Percentiles rank a stretch among this genome's conserved stretches.
Evolutionary conservation across 2,113 vertebrate species (phyloP).

Genomic region (Ardeotis arabs): DNA sequence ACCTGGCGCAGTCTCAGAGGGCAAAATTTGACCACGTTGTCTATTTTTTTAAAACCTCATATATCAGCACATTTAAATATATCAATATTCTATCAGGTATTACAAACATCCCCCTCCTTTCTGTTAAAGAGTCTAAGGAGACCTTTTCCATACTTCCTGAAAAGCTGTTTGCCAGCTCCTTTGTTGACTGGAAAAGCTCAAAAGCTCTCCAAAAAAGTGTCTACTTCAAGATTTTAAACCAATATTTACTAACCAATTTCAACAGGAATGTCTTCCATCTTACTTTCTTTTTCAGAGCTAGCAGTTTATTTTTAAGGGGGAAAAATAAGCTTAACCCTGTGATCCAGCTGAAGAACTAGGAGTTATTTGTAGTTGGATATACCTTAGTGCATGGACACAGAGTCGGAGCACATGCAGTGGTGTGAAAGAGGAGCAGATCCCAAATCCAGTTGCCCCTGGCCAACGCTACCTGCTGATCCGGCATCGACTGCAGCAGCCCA

Average conservation of each 20-base stretch:
- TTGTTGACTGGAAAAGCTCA: not conserved
- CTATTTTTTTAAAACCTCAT: not conserved
- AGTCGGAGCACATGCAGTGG: not conserved
- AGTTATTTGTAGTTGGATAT: not conserved
- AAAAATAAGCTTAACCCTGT: not conserved
- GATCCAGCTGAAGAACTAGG: not conserved
- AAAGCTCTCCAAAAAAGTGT: not conserved
- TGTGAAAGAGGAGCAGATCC: not conserved
- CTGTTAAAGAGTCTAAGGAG: not conserved
- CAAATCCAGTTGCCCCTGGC: too few relatives aligned
- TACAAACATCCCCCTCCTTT: not conserved
- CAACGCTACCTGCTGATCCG: not conserved
- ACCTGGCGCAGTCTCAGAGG: not conserved
- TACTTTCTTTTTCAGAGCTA: not conserved
- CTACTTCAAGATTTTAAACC: not conserved
- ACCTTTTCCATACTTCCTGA: not conserved
- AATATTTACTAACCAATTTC: not conserved
- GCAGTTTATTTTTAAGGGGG: not conserved
- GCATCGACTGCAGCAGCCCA: not conserved
- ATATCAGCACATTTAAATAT: not conserved
- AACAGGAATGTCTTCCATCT: not conserved
- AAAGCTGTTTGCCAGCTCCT: not conserved
- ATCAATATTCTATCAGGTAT: not conserved
- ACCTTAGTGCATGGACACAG: rapidly evolving
- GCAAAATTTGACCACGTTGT: not conserved